Conservation (phyloP, 1,140 invertebrate genomes). For the Drosophila virilis region DNA sequence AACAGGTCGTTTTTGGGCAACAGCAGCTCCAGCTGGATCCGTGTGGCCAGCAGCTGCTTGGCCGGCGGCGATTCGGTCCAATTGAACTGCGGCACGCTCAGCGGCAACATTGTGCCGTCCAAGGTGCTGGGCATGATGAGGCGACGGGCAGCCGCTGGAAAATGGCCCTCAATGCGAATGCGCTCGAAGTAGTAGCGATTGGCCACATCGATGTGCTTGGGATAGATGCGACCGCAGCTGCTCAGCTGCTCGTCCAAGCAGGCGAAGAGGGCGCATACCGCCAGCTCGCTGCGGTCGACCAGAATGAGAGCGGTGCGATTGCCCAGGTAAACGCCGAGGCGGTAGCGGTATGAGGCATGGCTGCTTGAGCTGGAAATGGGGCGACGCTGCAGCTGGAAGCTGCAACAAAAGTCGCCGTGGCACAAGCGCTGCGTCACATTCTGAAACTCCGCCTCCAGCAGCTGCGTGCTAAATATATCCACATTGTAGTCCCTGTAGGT, state of each 20-base stretch:
- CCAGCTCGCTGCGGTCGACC: constrained; percentile 76
- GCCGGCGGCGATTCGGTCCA: constrained; percentile 50
- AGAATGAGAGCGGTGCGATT: constrained; percentile 58
- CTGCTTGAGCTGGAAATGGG: neutral
- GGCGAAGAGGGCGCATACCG: constrained; percentile 84
- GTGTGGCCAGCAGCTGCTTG: neutral
- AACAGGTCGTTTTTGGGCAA: constrained; percentile 63
- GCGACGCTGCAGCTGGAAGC: constrained; percentile 30
- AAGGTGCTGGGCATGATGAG: constrained; percentile 78
- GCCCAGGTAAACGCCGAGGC: constrained; percentile 82
- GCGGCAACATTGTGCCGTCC: constrained; percentile 62
- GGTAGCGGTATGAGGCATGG: constrained; percentile 72
- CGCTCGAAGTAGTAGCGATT: constrained; percentile 56
- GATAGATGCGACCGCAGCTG: constrained; percentile 75
- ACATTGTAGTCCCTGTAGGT: constrained; percentile 69
- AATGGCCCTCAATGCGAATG: constrained; percentile 53
- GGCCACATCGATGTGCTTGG: constrained; percentile 22
- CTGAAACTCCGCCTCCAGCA: constrained; percentile 43
- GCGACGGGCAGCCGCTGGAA: constrained; percentile 54
- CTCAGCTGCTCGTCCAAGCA: constrained; percentile 65
- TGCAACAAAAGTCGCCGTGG: constrained; percentile 61
- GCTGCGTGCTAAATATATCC: constrained; percentile 56
- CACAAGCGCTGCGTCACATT: constrained; percentile 28
- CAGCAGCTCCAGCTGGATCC: constrained; percentile 26
- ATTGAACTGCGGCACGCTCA: constrained; percentile 47